phyloP scores from a whole-genome alignment of 2,113 vertebrate genomes.

The Xerus inauris region DNA sequence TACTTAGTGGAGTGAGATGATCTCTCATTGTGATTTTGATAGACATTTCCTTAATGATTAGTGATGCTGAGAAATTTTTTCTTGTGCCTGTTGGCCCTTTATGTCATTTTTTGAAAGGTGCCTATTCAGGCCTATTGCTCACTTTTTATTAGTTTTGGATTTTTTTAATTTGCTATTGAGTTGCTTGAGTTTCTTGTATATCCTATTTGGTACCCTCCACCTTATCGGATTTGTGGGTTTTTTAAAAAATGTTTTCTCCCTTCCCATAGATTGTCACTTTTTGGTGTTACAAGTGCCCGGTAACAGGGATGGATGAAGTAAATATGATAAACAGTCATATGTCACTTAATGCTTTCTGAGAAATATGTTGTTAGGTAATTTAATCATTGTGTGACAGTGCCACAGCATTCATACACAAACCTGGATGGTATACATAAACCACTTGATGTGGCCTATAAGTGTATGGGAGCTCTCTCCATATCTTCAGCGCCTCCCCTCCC shows the following conservation, averaged over 20 bases:
- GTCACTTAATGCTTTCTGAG: too few species aligned
- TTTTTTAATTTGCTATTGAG: too few species aligned
- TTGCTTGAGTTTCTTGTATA: neutral
- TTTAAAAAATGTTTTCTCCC: neutral
- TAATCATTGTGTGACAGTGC: neutral
- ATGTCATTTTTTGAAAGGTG: neutral
- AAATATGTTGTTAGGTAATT: neutral
- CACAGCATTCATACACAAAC: neutral
- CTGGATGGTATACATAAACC: too few species aligned
- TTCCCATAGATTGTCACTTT: neutral
- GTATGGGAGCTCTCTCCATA: too few species aligned
- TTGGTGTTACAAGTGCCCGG: too few species aligned
- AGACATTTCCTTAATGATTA: neutral
- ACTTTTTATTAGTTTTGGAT: neutral
- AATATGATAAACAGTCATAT: too few species aligned
- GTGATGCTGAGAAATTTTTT: neutral
- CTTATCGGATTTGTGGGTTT: neutral
- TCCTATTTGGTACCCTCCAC: neutral
- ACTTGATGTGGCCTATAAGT: neutral
- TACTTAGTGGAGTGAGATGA: neutral
- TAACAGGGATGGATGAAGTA: too few species aligned
- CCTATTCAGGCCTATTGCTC: neutral
- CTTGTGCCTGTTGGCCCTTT: neutral
- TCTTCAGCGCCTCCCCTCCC: too few species aligned
- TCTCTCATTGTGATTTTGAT: neutral